Evolutionary conservation across 2,113 vertebrate species (phyloP).

Genomic region (Struthidea cinerea): DNA sequence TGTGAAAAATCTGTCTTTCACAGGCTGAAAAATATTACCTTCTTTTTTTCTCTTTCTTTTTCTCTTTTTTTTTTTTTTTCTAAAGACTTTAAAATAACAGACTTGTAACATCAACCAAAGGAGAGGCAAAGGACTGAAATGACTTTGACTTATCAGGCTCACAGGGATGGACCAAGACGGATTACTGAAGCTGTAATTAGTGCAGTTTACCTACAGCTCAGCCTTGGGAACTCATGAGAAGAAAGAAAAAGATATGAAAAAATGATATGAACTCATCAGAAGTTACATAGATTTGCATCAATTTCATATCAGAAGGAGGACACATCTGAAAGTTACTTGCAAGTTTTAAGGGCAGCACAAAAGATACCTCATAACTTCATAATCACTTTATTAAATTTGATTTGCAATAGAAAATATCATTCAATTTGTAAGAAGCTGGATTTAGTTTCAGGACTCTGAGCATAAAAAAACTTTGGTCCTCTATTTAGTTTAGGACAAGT

Average conservation of each 20-base stretch:
- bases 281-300: background rate
- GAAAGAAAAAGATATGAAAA: background rate
- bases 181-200: background rate
- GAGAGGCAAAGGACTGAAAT: background rate
- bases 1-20: constrained; percentile 23
- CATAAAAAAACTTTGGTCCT: background rate
- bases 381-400: background rate
- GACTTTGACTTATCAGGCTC: background rate
- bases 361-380: background rate
- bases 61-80: no score
- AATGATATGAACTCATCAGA: background rate
- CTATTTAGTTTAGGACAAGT: background rate
- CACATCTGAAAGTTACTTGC: background rate
- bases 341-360: background rate
- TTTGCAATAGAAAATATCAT: background rate
- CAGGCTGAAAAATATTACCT: background rate
- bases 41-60: background rate
- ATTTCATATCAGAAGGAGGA: background rate
- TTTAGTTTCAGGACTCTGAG: background rate
- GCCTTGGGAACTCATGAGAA: background rate
- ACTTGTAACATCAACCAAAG: background rate
- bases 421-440: background rate
- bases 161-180: background rate
- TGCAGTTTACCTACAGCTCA: background rate
- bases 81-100: background rate